Conservation (phyloP, 2,888 invertebrate genomes). For the Leptopterna dolabrata region DNA sequence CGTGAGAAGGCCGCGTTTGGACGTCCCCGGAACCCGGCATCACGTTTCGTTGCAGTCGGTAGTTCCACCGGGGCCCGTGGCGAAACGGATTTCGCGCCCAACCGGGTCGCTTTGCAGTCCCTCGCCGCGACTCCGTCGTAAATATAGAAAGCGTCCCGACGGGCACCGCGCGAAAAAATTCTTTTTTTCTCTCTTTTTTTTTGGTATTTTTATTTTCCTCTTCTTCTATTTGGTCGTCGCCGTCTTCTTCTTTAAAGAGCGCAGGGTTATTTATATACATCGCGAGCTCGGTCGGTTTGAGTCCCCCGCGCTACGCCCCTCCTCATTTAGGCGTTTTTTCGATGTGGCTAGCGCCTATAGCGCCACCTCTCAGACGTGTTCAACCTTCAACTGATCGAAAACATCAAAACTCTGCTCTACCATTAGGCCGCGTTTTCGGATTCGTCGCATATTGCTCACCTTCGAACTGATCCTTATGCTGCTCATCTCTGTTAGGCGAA, state of each 20-base stretch:
- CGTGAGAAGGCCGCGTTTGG: neutral
- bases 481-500: too few species aligned
- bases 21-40: neutral
- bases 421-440: too few species aligned
- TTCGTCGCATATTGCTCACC: too few species aligned
- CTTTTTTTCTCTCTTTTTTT: neutral
- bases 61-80: neutral
- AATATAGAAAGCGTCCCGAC: constrained; percentile 7
- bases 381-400: too few species aligned
- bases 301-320: neutral
- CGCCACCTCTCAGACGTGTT: neutral
- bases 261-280: neutral
- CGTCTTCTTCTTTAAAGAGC: constrained; percentile 1
- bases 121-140: neutral
- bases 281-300: neutral
- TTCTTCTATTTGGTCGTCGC: neutral
- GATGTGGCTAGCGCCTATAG: neutral
- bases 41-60: constrained; percentile 1
- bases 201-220: neutral
- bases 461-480: too few species aligned
- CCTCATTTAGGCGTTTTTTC: neutral
- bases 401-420: too few species aligned
- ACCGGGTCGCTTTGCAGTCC: neutral
- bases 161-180: neutral
- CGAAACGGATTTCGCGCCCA: constrained; percentile 3